Conservation (phyloP, 2,113 vertebrate species). For the Haemorhous mexicanus region DNA sequence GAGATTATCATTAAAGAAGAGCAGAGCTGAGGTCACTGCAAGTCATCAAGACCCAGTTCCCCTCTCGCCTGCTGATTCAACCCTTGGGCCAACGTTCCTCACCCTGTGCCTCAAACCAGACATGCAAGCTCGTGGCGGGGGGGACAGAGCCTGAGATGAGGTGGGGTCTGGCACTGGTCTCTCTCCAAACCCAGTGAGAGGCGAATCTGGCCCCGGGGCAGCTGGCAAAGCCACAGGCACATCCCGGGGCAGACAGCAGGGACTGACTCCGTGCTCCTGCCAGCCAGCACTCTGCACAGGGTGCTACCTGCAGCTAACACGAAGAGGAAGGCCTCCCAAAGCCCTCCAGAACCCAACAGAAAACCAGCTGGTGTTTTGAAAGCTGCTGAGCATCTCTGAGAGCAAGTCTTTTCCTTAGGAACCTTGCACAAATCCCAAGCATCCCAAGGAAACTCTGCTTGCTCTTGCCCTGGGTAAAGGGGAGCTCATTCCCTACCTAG, state of each 20-base stretch:
- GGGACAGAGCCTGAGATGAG: background rate
- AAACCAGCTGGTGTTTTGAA: background rate
- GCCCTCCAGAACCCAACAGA: background rate
- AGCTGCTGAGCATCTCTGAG: background rate
- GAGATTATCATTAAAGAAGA: background rate
- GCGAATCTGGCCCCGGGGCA: accelerated
- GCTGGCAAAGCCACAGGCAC: background rate
- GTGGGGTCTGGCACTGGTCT: background rate
- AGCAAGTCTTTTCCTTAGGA: background rate
- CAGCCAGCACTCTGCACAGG: background rate
- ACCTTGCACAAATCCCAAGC: background rate
- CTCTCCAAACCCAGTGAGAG: background rate
- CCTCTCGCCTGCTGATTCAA: background rate
- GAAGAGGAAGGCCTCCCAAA: background rate
- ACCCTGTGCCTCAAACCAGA: background rate
- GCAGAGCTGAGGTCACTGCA: background rate
- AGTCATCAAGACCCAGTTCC: background rate
- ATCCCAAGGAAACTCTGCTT: background rate
- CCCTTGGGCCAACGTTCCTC: background rate
- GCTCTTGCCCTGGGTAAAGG: background rate
- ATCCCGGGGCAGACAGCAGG: accelerated
- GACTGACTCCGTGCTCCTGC: accelerated
- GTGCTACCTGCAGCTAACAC: accelerated
- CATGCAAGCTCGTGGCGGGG: accelerated
- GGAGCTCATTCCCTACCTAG: background rate